phyloP scores from a whole-genome alignment of 2,113 vertebrate genomes.

The Podarcis cretensis region DNA sequence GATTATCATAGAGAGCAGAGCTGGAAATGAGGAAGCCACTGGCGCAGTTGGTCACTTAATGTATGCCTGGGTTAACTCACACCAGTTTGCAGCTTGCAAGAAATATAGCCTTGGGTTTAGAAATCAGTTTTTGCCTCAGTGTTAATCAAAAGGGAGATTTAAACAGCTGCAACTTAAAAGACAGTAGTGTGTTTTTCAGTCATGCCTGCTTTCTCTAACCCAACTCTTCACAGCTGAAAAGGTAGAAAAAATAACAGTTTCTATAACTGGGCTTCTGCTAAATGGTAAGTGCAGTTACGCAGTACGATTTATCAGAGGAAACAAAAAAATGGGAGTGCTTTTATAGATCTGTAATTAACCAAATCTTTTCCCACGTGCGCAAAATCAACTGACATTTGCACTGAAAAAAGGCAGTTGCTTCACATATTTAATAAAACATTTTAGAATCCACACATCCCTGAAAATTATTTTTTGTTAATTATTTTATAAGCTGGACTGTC shows the following conservation, averaged over 20 bases:
- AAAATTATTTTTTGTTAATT: no score
- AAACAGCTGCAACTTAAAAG: neutral
- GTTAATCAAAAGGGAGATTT: neutral
- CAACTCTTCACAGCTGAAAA: neutral
- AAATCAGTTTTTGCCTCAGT: neutral
- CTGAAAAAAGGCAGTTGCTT: no score
- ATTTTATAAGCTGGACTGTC: no score
- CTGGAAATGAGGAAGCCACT: neutral
- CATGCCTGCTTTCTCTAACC: neutral
- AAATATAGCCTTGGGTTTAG: neutral
- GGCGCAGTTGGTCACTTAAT: slow-evolving; percentile 44
- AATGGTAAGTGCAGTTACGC: neutral
- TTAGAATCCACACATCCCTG: no score
- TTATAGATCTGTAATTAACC: neutral
- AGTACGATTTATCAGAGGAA: neutral
- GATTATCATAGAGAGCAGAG: slow-evolving; percentile 49
- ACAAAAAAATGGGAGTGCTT: neutral
- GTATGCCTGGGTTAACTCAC: neutral
- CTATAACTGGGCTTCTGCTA: neutral
- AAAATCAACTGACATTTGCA: no score
- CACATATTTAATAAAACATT: no score
- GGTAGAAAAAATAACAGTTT: neutral
- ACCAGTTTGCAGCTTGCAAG: neutral
- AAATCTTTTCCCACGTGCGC: neutral
- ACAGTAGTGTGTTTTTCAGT: neutral